These are phyloP conservation scores for Rugalucina vietnamica DNA, from an alignment of 2,888 invertebrate species.

Conservation along the genomic window DNA sequence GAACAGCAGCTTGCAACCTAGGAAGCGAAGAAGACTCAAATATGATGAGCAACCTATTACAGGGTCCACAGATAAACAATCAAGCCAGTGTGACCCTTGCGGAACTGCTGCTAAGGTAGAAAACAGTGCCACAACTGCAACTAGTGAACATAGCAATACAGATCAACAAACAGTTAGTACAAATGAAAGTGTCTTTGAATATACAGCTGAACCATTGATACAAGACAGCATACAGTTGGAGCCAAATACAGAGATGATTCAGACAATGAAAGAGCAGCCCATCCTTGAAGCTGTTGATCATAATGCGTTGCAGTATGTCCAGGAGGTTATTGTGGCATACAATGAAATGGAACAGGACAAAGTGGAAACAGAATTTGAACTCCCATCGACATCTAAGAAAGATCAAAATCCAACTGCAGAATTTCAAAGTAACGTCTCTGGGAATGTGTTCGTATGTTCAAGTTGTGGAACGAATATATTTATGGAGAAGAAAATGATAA, in stretches of 20 bases:
- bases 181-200: background rate
- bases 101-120: background rate
- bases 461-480: background rate
- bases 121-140: no score
- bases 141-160: no score
- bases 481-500: background rate
- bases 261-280: no score
- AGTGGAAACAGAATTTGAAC: background rate
- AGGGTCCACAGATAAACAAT: background rate
- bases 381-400: background rate
- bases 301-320: background rate
- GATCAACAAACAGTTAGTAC: no score
- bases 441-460: background rate
- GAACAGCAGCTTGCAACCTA: background rate
- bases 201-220: no score
- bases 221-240: background rate
- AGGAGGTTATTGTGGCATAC: background rate
- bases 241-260: no score
- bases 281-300: no score
- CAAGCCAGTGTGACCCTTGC: background rate
- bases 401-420: background rate
- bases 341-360: background rate
- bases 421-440: background rate
- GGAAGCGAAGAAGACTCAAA: background rate
- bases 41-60: background rate